A percentile compares a stretch with the other conserved stretches of the same genome.
Conservation (phyloP, 2,797 vertebrate genomes). For the Glyptemys insculpta region DNA sequence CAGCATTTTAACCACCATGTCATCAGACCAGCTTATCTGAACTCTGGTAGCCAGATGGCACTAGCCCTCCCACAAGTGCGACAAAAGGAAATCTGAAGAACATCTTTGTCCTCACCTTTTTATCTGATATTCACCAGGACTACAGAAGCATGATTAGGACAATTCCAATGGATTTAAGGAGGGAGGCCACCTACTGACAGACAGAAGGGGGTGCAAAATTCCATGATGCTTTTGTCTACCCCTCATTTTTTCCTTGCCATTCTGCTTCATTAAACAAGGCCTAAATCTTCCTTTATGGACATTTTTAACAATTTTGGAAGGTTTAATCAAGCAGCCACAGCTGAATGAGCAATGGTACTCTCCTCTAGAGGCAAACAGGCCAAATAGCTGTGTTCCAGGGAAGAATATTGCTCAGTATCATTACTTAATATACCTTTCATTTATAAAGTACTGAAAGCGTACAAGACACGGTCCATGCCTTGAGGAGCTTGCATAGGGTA, state of each 20-base stretch:
- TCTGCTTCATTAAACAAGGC: neutral
- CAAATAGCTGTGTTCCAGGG: neutral
- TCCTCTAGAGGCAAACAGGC: no score
- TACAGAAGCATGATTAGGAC: neutral
- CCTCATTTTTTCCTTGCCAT: neutral
- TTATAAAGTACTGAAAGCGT: neutral
- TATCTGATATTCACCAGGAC: neutral
- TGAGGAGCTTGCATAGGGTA: neutral
- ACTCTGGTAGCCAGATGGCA: neutral
- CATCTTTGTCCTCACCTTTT: neutral
- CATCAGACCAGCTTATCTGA: neutral
- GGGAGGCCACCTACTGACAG: neutral
- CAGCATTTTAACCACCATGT: neutral
- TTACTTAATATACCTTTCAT: neutral
- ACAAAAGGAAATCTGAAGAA: neutral
- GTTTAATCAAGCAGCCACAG: neutral
- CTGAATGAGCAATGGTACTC: neutral
- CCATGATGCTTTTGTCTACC: neutral
- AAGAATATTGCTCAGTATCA: neutral
- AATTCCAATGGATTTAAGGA: neutral
- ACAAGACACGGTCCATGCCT: neutral
- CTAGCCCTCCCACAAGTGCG: neutral
- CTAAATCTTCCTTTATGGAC: neutral
- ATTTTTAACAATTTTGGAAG: neutral
- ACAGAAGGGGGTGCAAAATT: neutral